These are phyloP conservation scores for Buathra laborator DNA, from an alignment of 2,888 invertebrate genomes.

Conservation along the genomic window DNA sequence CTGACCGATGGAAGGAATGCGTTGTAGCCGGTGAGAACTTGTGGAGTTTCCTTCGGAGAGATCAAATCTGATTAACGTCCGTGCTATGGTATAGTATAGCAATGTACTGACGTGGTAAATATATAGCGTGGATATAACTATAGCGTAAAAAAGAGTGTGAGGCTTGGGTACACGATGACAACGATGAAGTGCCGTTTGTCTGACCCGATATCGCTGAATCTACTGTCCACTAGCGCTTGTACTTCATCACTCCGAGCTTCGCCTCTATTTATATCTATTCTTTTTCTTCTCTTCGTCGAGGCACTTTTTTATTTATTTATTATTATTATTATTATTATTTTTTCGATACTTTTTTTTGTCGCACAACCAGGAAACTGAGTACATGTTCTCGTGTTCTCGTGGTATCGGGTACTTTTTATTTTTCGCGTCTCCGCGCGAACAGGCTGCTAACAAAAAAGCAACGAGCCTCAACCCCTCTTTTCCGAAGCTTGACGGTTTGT, in stretches of 20 bases:
- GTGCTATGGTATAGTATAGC: conserved; percentile 1
- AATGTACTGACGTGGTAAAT: neutral
- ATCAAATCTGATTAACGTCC: conserved; percentile 66
- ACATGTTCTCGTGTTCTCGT: neutral
- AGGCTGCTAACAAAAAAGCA: conserved; percentile 43
- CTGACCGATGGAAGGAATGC: conserved; percentile 40
- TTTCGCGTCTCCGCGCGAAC: conserved; percentile 10
- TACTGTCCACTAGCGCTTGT: conserved; percentile 36
- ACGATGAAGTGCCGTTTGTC: conserved; percentile 41
- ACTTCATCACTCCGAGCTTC: conserved; percentile 28
- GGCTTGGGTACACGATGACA: neutral
- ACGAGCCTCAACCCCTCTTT: conserved; percentile 6
- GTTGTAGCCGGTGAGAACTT: conserved; percentile 48
- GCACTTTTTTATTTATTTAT: neutral
- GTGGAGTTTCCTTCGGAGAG: conserved; percentile 64
- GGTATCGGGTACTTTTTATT: conserved; percentile 30
- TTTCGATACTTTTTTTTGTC: conserved; percentile 17
- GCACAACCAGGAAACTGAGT: neutral
- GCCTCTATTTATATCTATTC: conserved; percentile 19
- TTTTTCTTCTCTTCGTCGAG: neutral
- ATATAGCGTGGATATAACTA: neutral
- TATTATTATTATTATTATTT: conserved; percentile 21
- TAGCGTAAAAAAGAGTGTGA: neutral
- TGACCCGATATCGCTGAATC: conserved; percentile 48
- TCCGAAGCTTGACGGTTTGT: neutral